These are phyloP conservation scores for Hypomecis atomaria DNA, from an alignment of 2,888 invertebrate genomes.

Conservation along the genomic window DNA sequence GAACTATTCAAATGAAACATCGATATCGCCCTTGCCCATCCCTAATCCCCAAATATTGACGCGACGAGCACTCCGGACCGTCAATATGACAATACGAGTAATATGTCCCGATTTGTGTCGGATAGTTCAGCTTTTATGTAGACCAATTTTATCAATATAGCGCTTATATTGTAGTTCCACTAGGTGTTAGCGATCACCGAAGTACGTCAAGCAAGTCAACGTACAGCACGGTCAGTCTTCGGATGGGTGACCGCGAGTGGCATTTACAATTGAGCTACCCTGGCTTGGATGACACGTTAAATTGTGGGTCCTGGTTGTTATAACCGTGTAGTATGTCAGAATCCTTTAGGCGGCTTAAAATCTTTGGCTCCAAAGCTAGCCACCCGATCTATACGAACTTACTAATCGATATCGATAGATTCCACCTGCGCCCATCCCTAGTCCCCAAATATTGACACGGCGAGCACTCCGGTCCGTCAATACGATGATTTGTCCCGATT, in stretches of 20 bases:
- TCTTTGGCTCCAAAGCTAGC: too few relatives aligned
- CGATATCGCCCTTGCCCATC: constrained; percentile 45
- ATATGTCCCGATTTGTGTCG: constrained; percentile 38
- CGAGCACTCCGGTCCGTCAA: constrained; percentile 57
- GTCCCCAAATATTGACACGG: constrained; percentile 71
- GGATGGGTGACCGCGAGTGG: too few relatives aligned
- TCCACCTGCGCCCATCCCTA: constrained; percentile 49
- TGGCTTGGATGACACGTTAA: too few relatives aligned
- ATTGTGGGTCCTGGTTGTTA: too few relatives aligned
- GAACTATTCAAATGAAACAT: constrained; percentile 17
- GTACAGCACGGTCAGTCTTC: too few relatives aligned
- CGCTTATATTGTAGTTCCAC: too few relatives aligned
- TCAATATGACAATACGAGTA: constrained; percentile 50
- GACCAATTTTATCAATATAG: background rate
- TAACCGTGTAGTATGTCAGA: background rate
- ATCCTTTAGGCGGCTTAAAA: too few relatives aligned
- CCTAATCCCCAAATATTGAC: constrained; percentile 70
- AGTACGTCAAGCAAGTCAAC: too few relatives aligned
- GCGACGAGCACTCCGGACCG: constrained; percentile 59
- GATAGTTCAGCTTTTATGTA: constrained; percentile 39
- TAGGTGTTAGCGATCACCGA: too few relatives aligned
- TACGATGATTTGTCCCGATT: constrained; percentile 40
- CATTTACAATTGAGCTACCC: too few relatives aligned
- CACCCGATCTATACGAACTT: background rate
- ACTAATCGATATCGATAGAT: constrained; percentile 43